phyloP scores from a whole-genome alignment of 2,888 invertebrate species.

The Pammene aurita region DNA sequence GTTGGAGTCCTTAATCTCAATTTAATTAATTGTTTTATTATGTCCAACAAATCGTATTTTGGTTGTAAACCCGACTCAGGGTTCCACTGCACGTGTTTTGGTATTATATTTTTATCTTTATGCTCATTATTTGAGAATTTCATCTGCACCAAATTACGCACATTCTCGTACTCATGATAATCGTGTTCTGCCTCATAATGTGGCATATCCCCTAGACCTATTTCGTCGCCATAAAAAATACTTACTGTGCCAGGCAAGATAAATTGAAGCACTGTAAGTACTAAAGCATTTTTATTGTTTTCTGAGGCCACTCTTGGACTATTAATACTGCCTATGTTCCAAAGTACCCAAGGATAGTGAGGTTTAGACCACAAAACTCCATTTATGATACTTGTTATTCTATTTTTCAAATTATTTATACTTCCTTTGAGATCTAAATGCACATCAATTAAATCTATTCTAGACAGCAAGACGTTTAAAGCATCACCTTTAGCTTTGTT shows the following conservation, averaged over 20 bases:
- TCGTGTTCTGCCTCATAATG: conserved; percentile 81
- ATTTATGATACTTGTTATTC: conserved; percentile 82
- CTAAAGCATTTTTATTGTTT: conserved; percentile 85
- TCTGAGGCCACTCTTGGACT: conserved; percentile 84
- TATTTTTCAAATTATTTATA: conserved; percentile 81
- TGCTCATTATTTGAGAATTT: conserved; percentile 80
- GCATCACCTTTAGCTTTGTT: conserved; percentile 71
- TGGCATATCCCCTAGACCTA: conserved; percentile 85
- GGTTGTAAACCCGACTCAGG: conserved; percentile 79
- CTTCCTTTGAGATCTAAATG: conserved; percentile 84
- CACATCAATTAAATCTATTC: conserved; percentile 89
- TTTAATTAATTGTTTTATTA: conserved; percentile 83
- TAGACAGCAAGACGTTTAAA: conserved; percentile 84
- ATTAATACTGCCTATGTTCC: conserved; percentile 88
- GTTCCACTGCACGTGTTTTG: conserved; percentile 81
- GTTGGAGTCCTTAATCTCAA: conserved; percentile 86
- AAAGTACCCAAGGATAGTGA: conserved; percentile 90
- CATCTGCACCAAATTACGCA: conserved; percentile 89
- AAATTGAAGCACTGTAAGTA: conserved; percentile 88
- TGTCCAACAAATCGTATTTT: conserved; percentile 78
- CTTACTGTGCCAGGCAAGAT: conserved; percentile 93
- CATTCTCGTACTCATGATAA: conserved; percentile 82
- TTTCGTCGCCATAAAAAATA: conserved; percentile 96
- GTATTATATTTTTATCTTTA: conserved; percentile 70
- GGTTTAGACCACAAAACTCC: conserved; percentile 85